These are phyloP conservation scores for Chalcis sispes DNA, from an alignment of 2,888 invertebrate species.

Conservation along the genomic window DNA sequence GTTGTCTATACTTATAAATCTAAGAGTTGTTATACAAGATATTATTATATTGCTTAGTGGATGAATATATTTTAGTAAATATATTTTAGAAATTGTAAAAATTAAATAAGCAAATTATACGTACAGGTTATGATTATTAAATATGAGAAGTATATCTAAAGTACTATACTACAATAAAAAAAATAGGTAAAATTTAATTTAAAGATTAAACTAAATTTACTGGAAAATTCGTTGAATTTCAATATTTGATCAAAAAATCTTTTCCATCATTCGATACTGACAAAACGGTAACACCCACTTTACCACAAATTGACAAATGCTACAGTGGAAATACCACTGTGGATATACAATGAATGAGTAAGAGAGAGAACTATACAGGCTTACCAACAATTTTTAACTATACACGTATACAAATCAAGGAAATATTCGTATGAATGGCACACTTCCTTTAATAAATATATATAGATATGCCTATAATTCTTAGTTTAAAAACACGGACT, in stretches of 20 bases:
- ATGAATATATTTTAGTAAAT: not conserved
- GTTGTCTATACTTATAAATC: slow-evolving; percentile 22
- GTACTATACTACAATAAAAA: not conserved
- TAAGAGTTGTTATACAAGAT: not conserved
- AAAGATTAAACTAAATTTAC: not conserved
- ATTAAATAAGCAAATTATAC: not conserved
- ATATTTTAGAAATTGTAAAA: not conserved
- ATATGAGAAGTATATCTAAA: not conserved
- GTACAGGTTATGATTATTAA: slow-evolving; percentile 26
- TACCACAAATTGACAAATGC: slow-evolving; percentile 43
- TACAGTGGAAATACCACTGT: slow-evolving; percentile 10
- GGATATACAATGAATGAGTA: not conserved
- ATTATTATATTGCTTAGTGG: not conserved
- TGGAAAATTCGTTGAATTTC: not conserved
- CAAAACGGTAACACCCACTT: slow-evolving; percentile 51
- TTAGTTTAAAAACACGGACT: too few relatives aligned
- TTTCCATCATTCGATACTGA: slow-evolving; percentile 10
- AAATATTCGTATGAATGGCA: too few relatives aligned
- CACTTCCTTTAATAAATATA: too few relatives aligned
- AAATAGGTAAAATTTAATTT: not conserved
- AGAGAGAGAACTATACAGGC: slow-evolving; percentile 4
- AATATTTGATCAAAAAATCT: slow-evolving; percentile 3
- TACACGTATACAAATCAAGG: slow-evolving; percentile 19
- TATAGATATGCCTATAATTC: too few relatives aligned
- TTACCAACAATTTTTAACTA: slow-evolving; percentile 18